Conservation (phyloP, 2,797 vertebrate genomes). For the Brachyrhaphis roseni region DNA sequence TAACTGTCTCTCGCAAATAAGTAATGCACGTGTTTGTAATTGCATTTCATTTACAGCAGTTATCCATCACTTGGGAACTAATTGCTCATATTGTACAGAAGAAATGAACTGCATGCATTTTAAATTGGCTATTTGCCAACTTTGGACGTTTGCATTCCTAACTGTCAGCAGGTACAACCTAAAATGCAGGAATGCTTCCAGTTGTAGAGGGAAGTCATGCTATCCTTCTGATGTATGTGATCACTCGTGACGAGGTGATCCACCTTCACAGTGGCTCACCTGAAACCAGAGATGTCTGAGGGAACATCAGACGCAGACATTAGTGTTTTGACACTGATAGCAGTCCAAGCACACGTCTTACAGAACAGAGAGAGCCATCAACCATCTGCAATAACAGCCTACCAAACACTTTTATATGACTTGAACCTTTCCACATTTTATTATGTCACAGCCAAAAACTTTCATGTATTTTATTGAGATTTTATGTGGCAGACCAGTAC, state of each 20-base stretch:
- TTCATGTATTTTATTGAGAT: not conserved
- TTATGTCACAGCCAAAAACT: not conserved
- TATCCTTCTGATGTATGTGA: constrained; percentile 17
- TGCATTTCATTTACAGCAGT: constrained; percentile 41
- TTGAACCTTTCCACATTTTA: not conserved
- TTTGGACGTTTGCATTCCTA: not conserved
- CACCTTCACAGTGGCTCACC: constrained; percentile 42
- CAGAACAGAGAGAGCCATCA: constrained; percentile 6
- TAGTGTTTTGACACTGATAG: constrained; percentile 31
- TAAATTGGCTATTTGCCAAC: not conserved
- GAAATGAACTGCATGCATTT: not conserved
- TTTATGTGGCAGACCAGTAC: not conserved
- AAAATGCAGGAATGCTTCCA: not conserved
- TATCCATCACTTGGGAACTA: constrained; percentile 31
- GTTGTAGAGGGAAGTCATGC: constrained; percentile 29
- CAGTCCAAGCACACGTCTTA: constrained; percentile 39
- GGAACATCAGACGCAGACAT: constrained; percentile 51
- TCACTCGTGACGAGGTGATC: constrained; percentile 40
- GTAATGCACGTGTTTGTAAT: constrained; percentile 57
- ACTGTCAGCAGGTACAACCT: not conserved
- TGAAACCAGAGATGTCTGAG: constrained; percentile 53
- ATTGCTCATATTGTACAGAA: constrained; percentile 33
- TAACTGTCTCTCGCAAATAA: constrained; percentile 26
- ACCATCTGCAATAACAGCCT: constrained; percentile 17
- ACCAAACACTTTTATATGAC: not conserved